Base-by-base conservation (phyloP, 2,888 invertebrate species). In the Sphaeridia pumilis region DNA sequence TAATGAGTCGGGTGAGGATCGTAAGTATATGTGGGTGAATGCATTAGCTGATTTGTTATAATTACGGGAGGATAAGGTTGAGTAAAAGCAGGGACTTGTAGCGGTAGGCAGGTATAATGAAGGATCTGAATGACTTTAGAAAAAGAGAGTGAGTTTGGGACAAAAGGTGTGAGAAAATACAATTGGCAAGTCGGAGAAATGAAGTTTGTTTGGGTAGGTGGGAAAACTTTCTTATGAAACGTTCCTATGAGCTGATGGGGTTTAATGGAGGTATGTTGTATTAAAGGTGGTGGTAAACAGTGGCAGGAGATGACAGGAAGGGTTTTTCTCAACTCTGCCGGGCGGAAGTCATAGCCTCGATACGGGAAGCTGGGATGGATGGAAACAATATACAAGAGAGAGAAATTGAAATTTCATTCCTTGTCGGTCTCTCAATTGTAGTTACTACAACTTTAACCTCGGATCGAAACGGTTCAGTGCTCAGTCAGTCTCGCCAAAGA, bases 311-410 rank as follows among this genome's bases (percentile, higher is more conserved):
- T 45, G 60, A 55, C 58, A 61, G 51, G 51, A 51, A 51, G 45
- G 45, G 45, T 45, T 51, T 51, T 46, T 45, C 36, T 45, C 26
- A 10, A 46, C 12, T 17, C 25, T 25, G 35, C n/a, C n/a, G n/a
- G 49, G 38, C 46, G 63, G 61, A 63, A 61, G 60, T 64, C 57
- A 45, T 57, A 64, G 61, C 64, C 64, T 64, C 61, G 58, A 63
- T 61, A 52, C 43, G 49, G 43, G 31, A 27, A 48, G 44, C 38
- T 49, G 38, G 36, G 10, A 10, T 7, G 31, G 7, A 20, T 7
- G 17, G 38, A 38, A 35, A 49, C 49, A 43, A 43, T 42, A 49
- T 26, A 46, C 36, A 44, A 42, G 35, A 51, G 38, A 49, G 24
- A 27, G 44, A 49, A 49, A 54, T 43, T 49, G 36, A 34, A 49